Evolutionary conservation across 2,888 invertebrate genomes (phyloP).

Genomic region (Diadegma fenestrale): DNA sequence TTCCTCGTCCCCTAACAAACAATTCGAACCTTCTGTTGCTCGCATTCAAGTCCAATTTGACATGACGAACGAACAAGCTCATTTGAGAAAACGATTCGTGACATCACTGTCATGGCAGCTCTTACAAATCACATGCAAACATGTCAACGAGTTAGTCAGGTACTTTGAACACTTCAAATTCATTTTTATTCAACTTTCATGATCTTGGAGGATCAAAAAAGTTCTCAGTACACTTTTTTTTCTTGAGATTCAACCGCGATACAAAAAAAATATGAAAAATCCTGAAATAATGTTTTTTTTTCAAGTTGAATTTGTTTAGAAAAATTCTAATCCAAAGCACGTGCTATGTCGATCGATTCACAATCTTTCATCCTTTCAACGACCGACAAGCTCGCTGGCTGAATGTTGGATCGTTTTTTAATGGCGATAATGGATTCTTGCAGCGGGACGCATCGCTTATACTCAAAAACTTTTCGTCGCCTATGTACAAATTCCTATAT

Average conservation of each 20-base stretch:
- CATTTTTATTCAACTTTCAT: not conserved
- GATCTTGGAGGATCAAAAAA: not conserved
- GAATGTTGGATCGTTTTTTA: slow-evolving; percentile 53
- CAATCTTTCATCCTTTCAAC: slow-evolving; percentile 16
- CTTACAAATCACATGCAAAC: slow-evolving; percentile 17
- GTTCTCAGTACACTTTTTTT: not conserved
- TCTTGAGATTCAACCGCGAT: not conserved
- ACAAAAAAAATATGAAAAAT: not conserved
- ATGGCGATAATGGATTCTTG: slow-evolving; percentile 49
- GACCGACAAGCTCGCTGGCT: slow-evolving; percentile 2
- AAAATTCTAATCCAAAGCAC: too few relatives aligned
- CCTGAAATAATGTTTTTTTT: not conserved
- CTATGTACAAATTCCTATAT: not conserved
- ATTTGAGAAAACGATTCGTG: slow-evolving; percentile 59
- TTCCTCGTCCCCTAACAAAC: slow-evolving; percentile 20
- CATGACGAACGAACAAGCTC: slow-evolving; percentile 65
- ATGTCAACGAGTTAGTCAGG: not conserved
- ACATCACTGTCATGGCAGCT: slow-evolving; percentile 24
- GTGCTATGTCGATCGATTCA: slow-evolving; percentile 20
- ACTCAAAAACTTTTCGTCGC: slow-evolving; percentile 39
- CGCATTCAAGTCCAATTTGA: slow-evolving; percentile 63
- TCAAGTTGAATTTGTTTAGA: too few relatives aligned
- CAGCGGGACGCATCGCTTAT: slow-evolving; percentile 37
- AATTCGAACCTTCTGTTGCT: slow-evolving; percentile 61
- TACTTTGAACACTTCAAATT: not conserved